A percentile compares a stretch with the other conserved stretches of the same genome.
phyloP scores from a whole-genome alignment of 2,113 vertebrate genomes.

The Misgurnus mizolepis region DNA sequence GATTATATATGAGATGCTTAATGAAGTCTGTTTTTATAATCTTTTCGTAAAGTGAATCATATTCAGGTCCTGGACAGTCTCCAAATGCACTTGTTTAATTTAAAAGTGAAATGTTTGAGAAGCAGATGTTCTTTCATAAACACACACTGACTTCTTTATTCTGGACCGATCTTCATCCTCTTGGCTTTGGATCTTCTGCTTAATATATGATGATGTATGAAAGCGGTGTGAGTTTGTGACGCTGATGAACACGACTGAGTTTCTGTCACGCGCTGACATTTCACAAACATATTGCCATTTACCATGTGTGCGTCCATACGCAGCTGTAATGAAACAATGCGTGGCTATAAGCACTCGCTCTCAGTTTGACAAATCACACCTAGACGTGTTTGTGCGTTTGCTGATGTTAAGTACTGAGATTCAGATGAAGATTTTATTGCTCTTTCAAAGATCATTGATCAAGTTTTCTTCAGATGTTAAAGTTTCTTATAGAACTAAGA shows the following conservation, averaged over 20 bases:
- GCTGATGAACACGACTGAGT: constrained; percentile 65
- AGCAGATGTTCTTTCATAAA: constrained; percentile 46
- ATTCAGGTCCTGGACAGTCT: constrained; percentile 40
- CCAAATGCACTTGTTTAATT: constrained; percentile 29
- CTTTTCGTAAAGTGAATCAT: constrained; percentile 1
- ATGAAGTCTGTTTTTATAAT: background rate
- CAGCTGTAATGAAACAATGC: constrained; percentile 32
- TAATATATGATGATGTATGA: constrained; percentile 58
- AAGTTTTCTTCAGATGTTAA: background rate
- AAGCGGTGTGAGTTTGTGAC: constrained; percentile 49
- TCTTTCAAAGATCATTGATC: too few relatives aligned
- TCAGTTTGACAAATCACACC: constrained; percentile 5
- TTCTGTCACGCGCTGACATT: constrained; percentile 57
- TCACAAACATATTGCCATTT: constrained; percentile 42
- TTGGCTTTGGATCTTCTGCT: constrained; percentile 59
- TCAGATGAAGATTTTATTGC: too few relatives aligned
- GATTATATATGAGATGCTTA: background rate
- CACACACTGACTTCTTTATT: constrained; percentile 41
- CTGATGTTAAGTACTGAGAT: too few relatives aligned
- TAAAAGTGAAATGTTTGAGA: constrained; percentile 49
- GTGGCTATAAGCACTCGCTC: background rate
- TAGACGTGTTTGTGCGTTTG: background rate
- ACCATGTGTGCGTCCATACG: background rate
- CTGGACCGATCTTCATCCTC: constrained; percentile 53
- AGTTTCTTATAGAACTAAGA: background rate